These are phyloP conservation scores for Porites australiensis DNA, from an alignment of 64 coral and sea anemone species.

Conservation along the genomic window DNA sequence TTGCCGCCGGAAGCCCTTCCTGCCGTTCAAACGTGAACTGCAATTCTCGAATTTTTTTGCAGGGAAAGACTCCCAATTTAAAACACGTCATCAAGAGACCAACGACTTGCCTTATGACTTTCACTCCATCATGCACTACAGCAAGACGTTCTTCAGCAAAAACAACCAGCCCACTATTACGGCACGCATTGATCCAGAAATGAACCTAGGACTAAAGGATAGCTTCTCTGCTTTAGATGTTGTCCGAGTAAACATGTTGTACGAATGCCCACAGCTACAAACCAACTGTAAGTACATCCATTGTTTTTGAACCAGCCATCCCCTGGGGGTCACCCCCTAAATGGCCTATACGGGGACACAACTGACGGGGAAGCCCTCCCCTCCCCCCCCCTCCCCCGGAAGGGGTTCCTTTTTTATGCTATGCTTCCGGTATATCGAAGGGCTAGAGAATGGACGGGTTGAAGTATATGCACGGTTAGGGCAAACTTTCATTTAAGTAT, in stretches of 20 bases:
- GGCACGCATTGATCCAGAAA: constrained; percentile 43
- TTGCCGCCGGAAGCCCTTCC: too few species aligned
- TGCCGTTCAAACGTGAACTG: too few species aligned
- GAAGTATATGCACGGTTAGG: too few species aligned
- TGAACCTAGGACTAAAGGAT: constrained; percentile 28
- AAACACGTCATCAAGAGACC: constrained; percentile 20
- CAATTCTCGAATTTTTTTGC: not conserved
- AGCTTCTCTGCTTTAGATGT: constrained; percentile 72
- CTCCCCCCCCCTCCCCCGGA: too few species aligned
- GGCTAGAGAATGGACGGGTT: too few species aligned
- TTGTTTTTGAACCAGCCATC: too few species aligned
- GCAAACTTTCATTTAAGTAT: too few species aligned
- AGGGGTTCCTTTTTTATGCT: too few species aligned
- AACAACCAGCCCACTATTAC: constrained; percentile 21
- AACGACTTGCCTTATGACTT: constrained; percentile 64
- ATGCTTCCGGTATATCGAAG: too few species aligned
- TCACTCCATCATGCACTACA: constrained; percentile 76
- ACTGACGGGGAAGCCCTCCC: too few species aligned
- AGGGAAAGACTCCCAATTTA: constrained; percentile 27
- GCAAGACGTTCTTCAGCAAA: constrained; percentile 51
- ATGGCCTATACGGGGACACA: too few species aligned
- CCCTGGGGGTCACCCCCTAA: too few species aligned
- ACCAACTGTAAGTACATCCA: constrained; percentile 13
- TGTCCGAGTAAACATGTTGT: constrained; percentile 69
- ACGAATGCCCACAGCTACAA: constrained; percentile 49